Evolutionary conservation across 2,113 vertebrate species (phyloP), one percentile per base, ranked within the genome.

Genomic region (Mesembrinibis cayennensis): DNA sequence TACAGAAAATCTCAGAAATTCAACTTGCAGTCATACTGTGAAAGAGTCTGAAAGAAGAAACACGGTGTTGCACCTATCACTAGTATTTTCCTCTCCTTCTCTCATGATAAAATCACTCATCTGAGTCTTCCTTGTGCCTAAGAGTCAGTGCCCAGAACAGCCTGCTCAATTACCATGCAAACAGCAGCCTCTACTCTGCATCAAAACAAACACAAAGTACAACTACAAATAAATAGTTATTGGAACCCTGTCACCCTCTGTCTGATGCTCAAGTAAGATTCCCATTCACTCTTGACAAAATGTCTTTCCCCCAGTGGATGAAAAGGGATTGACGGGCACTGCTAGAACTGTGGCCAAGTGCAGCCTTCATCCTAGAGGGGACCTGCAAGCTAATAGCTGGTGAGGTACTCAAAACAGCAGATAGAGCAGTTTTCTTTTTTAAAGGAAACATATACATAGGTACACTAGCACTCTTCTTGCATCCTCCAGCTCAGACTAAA

Each of bases 1-100:
- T 92, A 89, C 83, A 93, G 94, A 97, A 97, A 92, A 87, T 89
- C 72, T 95, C 87, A 93, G 58, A 96, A 97, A 96, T 69, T 90
- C 94, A 94, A 70, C 92, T 79, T 90, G 76, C 86, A 94, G 77
- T 93, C 76, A 77, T 73, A 90, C 56, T 77, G 38, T 92, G 47
- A 94, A 96, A 85, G 84, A 94, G 47, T 76, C 81, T 95, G 87
- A 95, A 93, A 77, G 76, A 83, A 87, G 91, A 93, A 89, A 67
- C 42, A 74, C n/a, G 72, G 65, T 44, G 25, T 44, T 82, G n/a
- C 44, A 82, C 50, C 78, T 94, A 81, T 82, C 65, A 36, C 38
- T 82, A 65, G 11, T 63, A 26, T 56, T 87, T 92, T 14, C 15
- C 40, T 89, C 17, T 96, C 66, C 30, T 92, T 90, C 55, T 36